Conservation (phyloP, 2,888 invertebrate genomes). For the Andrena flavipes region DNA sequence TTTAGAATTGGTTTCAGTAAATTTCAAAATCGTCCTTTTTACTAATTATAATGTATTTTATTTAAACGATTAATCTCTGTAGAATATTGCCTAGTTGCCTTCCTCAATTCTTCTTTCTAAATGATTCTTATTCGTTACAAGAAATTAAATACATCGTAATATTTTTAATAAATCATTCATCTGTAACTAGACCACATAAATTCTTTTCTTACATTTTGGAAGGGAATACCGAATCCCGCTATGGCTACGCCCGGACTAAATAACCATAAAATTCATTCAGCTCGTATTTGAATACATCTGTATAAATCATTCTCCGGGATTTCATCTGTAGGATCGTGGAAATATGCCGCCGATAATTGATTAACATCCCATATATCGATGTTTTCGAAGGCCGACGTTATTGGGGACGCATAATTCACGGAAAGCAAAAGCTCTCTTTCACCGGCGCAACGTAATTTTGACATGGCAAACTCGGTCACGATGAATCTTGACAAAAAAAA, state of each 20-base stretch:
- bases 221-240: neutral
- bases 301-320: slow-evolving; percentile 18
- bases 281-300: neutral
- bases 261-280: neutral
- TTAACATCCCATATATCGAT: slow-evolving; percentile 8
- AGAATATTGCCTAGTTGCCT: no score
- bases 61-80: no score
- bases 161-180: no score
- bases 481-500: slow-evolving; percentile 11
- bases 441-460: slow-evolving; percentile 21
- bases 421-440: slow-evolving; percentile 25
- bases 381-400: slow-evolving; percentile 27
- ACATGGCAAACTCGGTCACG: slow-evolving; percentile 18
- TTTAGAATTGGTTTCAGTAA: no score
- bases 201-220: no score
- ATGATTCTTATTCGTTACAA: no score
- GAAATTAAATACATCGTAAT: no score
- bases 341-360: slow-evolving; percentile 9
- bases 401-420: slow-evolving; percentile 28
- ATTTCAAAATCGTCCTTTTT: no score
- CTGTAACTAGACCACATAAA: no score
- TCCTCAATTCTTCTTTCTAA: no score
- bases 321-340: neutral
- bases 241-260: neutral
- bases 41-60: no score